These are phyloP conservation scores for Actinemys pallida DNA, from an alignment of 2,113 vertebrate genomes.

Conservation along the genomic window DNA sequence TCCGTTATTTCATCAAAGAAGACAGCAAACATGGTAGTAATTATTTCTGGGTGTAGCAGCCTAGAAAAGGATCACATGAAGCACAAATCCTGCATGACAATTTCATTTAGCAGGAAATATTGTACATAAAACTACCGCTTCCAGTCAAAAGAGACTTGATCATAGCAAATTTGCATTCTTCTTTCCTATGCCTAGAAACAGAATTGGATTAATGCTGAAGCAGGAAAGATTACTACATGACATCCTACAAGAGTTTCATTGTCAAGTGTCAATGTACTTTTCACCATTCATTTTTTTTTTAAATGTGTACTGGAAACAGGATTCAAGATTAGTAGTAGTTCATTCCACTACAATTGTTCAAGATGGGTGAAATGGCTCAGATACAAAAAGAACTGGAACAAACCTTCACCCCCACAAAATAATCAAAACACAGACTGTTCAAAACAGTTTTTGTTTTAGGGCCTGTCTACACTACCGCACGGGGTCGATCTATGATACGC, in stretches of 20 bases:
- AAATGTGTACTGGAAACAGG: neutral
- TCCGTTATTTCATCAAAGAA: conserved; percentile 35
- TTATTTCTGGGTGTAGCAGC: conserved; percentile 23
- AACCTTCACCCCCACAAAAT: neutral
- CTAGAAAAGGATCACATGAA: conserved; percentile 13
- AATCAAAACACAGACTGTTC: neutral
- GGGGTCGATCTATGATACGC: too few species aligned
- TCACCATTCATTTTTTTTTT: neutral
- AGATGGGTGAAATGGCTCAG: neutral
- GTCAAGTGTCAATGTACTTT: neutral
- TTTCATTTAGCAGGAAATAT: neutral
- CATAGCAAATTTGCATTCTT: neutral
- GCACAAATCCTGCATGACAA: neutral
- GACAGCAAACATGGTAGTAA: conserved; percentile 23
- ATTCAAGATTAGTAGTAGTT: neutral
- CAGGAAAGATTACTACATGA: neutral
- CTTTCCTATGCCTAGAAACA: neutral
- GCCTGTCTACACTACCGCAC: too few species aligned
- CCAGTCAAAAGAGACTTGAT: neutral
- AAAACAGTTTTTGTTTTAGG: too few species aligned
- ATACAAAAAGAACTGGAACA: neutral
- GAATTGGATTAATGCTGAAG: neutral
- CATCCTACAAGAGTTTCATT: neutral
- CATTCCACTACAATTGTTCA: neutral
- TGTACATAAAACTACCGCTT: conserved; percentile 3